Conservation (phyloP, 1,140 invertebrate genomes). For the Drosophila neocordata region DNA sequence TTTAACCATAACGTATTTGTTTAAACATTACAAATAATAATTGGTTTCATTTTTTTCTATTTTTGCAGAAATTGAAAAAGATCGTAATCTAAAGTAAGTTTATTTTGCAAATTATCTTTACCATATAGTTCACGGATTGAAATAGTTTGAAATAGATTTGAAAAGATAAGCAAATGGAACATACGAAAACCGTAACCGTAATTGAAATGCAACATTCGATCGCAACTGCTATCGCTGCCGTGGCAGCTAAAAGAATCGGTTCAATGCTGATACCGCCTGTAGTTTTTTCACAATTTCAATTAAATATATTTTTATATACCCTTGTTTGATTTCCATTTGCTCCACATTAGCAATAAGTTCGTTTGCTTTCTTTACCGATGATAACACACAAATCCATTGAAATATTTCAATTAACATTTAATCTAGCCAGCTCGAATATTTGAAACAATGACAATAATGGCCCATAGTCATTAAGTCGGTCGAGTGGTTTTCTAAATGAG, state of each 20-base stretch:
- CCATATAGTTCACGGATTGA: too few relatives aligned
- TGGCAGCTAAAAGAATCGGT: too few relatives aligned
- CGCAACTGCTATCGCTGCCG: too few relatives aligned
- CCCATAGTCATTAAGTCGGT: constrained; percentile 38
- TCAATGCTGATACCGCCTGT: not conserved
- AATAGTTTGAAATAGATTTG: too few relatives aligned
- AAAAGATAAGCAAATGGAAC: too few relatives aligned
- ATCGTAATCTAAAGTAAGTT: not conserved
- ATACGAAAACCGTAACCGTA: too few relatives aligned
- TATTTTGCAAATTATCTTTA: too few relatives aligned
- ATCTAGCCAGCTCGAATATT: not conserved
- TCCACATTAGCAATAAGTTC: not conserved
- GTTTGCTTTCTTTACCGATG: not conserved
- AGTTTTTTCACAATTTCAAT: not conserved
- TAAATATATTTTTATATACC: not conserved
- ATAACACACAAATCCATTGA: constrained; percentile 11
- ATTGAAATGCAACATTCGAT: too few relatives aligned
- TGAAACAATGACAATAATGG: constrained; percentile 11
- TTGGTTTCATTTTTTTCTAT: too few relatives aligned
- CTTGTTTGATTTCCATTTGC: not conserved
- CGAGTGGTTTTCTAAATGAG: constrained; percentile 30
- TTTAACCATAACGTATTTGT: too few relatives aligned
- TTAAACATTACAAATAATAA: too few relatives aligned
- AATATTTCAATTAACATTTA: constrained; percentile 10
- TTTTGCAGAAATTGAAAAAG: not conserved